Evolutionary conservation across 2,113 vertebrate genomes (phyloP).

Genomic region (Glaucidium brasilianum): DNA sequence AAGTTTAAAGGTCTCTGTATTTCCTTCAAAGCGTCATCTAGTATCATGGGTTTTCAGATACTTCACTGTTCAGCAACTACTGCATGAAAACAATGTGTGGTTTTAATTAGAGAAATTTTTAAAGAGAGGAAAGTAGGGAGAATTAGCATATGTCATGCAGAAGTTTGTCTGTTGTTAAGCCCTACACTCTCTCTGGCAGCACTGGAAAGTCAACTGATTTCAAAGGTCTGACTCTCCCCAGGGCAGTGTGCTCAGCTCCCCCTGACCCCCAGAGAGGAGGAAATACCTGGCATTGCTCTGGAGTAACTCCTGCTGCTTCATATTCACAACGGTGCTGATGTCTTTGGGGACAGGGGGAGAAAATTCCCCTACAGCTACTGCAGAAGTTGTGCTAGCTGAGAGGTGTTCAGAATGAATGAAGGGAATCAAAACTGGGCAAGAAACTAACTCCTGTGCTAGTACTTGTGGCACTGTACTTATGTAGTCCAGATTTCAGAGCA

Average conservation of each 20-base stretch:
- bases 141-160: slow-evolving; percentile 21
- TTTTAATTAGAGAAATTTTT: slow-evolving; percentile 60
- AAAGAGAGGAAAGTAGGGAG: slow-evolving; percentile 24
- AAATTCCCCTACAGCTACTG: not conserved
- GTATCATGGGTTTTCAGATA: not conserved
- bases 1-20: not conserved
- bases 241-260: not conserved
- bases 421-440: not conserved
- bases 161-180: slow-evolving; percentile 6
- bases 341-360: not conserved
- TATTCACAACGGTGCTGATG: not conserved
- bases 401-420: not conserved
- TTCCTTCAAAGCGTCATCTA: not conserved
- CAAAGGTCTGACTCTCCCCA: slow-evolving; percentile 1
- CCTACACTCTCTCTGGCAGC: not conserved
- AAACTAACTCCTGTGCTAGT: not conserved
- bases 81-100: not conserved
- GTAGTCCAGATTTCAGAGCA: not conserved
- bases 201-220: not conserved
- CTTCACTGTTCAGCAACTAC: not conserved
- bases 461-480: not conserved
- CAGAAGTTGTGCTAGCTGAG: not conserved
- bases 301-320: not conserved
- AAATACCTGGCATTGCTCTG: not conserved
- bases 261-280: not conserved